Conservation (phyloP, 1,140 invertebrate genomes). For the Bombus fervidus region DNA sequence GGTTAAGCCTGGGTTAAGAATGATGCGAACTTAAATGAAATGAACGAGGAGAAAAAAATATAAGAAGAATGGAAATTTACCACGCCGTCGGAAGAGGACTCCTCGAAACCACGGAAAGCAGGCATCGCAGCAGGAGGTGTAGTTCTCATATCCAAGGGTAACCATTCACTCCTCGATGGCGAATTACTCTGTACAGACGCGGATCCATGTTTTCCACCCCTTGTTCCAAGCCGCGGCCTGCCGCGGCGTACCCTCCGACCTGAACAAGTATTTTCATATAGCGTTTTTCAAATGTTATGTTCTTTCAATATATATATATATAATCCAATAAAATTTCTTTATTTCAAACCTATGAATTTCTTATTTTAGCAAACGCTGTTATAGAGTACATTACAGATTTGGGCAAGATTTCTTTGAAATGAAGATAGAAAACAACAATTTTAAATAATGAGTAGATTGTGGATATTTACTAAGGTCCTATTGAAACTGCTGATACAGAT, state of each 20-base stretch:
- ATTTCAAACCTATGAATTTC: neutral
- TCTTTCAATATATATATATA: neutral
- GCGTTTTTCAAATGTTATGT: neutral
- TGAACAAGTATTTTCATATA: slow-evolving; percentile 45
- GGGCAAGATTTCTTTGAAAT: neutral
- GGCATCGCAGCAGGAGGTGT: slow-evolving; percentile 79
- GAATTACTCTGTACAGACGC: slow-evolving; percentile 76
- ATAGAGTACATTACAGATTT: too few species aligned
- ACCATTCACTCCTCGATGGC: slow-evolving; percentile 77
- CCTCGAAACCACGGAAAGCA: slow-evolving; percentile 79
- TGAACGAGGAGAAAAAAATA: neutral
- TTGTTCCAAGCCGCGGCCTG: slow-evolving; percentile 79
- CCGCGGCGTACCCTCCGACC: slow-evolving; percentile 79
- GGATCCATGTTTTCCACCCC: slow-evolving; percentile 76
- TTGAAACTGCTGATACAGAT: too few species aligned
- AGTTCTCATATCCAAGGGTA: slow-evolving; percentile 81
- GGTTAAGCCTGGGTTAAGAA: too few species aligned
- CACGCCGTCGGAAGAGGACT: slow-evolving; percentile 78
- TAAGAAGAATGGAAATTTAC: slow-evolving; percentile 64
- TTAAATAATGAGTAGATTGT: too few species aligned
- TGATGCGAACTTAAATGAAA: too few species aligned
- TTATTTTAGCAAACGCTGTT: neutral
- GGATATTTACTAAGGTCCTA: too few species aligned
- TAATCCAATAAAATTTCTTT: neutral
- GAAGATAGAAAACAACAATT: too few species aligned